Percentiles rank a stretch among this genome's conserved stretches.
These are phyloP conservation scores for Otus scops DNA, from an alignment of 2,797 vertebrate genomes.

Conservation along the genomic window DNA sequence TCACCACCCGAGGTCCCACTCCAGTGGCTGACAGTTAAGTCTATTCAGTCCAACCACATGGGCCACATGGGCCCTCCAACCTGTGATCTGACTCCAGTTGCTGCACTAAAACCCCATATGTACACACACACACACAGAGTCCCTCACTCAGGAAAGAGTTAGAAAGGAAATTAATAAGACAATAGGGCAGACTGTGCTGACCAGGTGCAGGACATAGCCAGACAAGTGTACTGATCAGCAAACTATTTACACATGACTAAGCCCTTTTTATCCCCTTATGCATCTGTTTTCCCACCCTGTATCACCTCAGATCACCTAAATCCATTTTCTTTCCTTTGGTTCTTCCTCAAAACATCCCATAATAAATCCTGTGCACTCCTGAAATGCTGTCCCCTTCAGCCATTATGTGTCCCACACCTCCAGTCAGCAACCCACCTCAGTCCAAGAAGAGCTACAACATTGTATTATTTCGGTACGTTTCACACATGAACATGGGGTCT, in stretches of 20 bases:
- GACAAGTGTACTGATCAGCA: neutral
- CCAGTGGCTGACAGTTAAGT: neutral
- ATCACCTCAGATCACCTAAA: neutral
- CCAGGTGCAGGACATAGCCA: accelerated
- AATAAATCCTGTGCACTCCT: neutral
- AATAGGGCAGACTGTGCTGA: neutral
- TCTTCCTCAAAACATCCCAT: neutral
- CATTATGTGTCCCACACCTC: neutral
- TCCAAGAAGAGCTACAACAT: neutral
- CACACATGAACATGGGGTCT: neutral
- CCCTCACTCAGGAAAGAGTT: neutral
- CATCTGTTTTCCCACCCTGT: neutral
- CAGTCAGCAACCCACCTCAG: neutral
- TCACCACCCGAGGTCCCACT: neutral
- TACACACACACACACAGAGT: neutral
- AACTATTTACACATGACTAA: neutral
- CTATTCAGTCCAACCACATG: neutral
- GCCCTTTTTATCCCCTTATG: neutral
- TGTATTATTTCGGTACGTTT: neutral
- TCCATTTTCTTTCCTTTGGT: neutral
- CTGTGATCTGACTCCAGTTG: neutral
- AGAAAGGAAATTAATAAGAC: neutral
- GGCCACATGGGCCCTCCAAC: neutral
- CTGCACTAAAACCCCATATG: neutral
- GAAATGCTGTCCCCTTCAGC: neutral